Evolutionary conservation across 2,113 vertebrate genomes (phyloP).

Genomic region (Trematocara variabile): DNA sequence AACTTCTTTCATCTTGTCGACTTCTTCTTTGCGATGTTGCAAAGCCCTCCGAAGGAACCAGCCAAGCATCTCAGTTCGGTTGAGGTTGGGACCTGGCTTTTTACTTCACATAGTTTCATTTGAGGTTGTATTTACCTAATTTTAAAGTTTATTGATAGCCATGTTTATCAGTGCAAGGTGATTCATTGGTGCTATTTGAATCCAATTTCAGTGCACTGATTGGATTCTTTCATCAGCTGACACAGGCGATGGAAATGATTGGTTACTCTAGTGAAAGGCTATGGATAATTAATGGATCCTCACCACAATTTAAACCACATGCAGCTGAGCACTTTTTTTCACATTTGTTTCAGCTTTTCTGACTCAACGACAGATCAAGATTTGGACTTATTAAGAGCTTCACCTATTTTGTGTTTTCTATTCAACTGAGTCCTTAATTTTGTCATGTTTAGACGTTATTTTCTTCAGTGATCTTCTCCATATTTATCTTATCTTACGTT

Average conservation of each 20-base stretch:
- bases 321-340: background rate
- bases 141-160: background rate
- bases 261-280: background rate
- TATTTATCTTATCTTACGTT: background rate
- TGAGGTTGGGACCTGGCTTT: background rate
- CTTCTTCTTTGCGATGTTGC: background rate
- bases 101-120: background rate
- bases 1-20: background rate
- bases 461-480: background rate
- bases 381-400: background rate
- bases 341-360: background rate
- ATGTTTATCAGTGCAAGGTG: background rate
- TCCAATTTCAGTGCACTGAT: background rate
- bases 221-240: background rate
- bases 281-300: background rate
- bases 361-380: fast-evolving
- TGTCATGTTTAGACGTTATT: background rate
- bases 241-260: fast-evolving
- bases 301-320: background rate
- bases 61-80: background rate
- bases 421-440: background rate
- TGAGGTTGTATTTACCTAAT: background rate
- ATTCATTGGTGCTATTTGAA: background rate
- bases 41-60: background rate
- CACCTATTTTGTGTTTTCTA: background rate